Base-by-base conservation (phyloP, 2,888 invertebrate species). In the Griposia aprilina region DNA sequence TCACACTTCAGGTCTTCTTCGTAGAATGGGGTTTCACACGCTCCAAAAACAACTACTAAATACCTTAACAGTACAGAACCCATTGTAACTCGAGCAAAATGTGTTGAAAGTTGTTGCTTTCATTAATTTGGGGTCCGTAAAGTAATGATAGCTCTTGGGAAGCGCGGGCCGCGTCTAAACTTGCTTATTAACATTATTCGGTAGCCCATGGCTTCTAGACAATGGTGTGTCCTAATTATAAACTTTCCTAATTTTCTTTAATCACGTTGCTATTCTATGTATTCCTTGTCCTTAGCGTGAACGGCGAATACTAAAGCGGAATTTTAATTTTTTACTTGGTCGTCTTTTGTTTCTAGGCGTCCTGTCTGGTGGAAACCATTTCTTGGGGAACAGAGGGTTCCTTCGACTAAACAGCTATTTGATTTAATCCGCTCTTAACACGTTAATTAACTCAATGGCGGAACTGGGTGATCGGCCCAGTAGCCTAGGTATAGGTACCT, bases 221-320 rank as follows among this genome's bases (percentile, higher is more conserved):
- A 91, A 91, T 90, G 90, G 91, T 88, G 90, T 90, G 89, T 88
- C 78, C 88, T 86, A 86, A 89, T 89, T 89, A 89, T 86, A 93
- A 96, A 96, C 94, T 96, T 96, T 96, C 94, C 94, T 94, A 94
- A 96, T 96, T 95, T 94, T 93, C 93, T 90, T 92, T 92, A 93
- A 93, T 94, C 90, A 90, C 90, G 89, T 87, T 66, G 82, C 80
- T 84, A 82, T 88, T 91, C 81, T 81, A 88, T 82, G 81, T 85
- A 84, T 77, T 82, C 78, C 80, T 79, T 82, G 91, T 90, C 92
- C 93, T 92, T 92, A 91, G 89, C 89, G 86, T 90, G 87, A 60
- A 74, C 75, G 52, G 74, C 57, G 81, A 85, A 82, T 85, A 80
- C 84, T 83, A 76, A 69, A 67, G 67, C 3, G 10, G 79, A 81